Evolutionary conservation across 2,113 vertebrate species (phyloP), one percentile per base, ranked within the genome.

Genomic region (Nansenia antarctica): DNA sequence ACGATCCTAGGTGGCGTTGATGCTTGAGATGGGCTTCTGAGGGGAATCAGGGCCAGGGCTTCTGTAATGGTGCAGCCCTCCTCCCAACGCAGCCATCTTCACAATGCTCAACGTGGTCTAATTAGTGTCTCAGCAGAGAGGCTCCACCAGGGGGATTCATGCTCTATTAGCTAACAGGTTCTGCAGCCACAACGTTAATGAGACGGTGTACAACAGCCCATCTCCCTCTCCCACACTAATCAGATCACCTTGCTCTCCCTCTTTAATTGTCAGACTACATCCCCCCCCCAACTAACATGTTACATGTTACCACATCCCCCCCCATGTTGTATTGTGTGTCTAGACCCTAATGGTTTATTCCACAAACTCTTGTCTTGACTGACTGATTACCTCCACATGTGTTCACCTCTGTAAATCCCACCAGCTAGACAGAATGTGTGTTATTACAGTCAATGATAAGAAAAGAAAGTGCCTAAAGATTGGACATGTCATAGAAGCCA

Each of bases 111-210:
- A 82, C 76, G 80, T 74, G 82, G 86, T 77, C 84, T 87, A 83
- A 87, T 87, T 89, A 84, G 73, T 78, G 73, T 70, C 76, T 84
- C 70, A 1, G 79, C 0, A 72, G 81, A 81, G 80, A 53, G 34
- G 57, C 61, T 74, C 31, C 78, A 70, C 34, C 61, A 1, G 37
- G 75, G 81, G 86, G 77, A 77, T 81, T 81, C 69, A 65, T 39
- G 58, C 0, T 26, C 82, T 77, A 77, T 82, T 72, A 86, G 84
- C 72, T 70, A 77, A 72, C 76, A 72, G 37, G 65, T 72, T 77
- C 74, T 54, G 65, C 26, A 80, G 86, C 81, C 70, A 49, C 68
- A 45, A 65, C 77, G 82, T 77, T 87, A 86, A 89, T 85, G 82
- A 87, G 84, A 74, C 69, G 31, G 29, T 42, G 55, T 69, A 69